Conservation (phyloP, 2,113 vertebrate genomes). For the Nothobranchius furzeri region DNA sequence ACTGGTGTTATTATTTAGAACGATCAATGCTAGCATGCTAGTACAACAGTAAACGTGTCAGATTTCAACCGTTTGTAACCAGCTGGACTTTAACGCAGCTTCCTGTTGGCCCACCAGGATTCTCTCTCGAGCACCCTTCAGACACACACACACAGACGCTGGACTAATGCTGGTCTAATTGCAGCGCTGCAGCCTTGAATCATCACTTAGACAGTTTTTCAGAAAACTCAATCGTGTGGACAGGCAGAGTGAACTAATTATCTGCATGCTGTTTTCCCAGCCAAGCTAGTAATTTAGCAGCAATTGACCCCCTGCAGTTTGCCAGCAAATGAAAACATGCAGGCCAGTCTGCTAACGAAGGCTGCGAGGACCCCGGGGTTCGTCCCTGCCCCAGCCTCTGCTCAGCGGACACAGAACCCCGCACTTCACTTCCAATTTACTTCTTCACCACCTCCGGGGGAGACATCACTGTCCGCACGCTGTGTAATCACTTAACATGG, state of each 20-base stretch:
- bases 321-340: constrained; percentile 74
- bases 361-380: constrained; percentile 61
- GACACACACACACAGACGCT: constrained; percentile 25
- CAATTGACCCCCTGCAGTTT: constrained; percentile 79
- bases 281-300: constrained; percentile 75
- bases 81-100: background rate
- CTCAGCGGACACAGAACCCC: constrained; percentile 60
- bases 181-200: constrained; percentile 61
- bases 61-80: background rate
- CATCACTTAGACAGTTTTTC: constrained; percentile 69
- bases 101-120: constrained; percentile 13
- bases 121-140: constrained; percentile 21
- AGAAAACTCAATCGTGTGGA: constrained; percentile 75
- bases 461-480: constrained; percentile 51
- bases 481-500: constrained; percentile 61
- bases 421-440: constrained; percentile 73
- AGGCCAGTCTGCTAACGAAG: constrained; percentile 71
- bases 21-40: background rate
- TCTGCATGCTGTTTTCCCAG: constrained; percentile 75
- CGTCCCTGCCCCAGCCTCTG: constrained; percentile 34
- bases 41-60: background rate
- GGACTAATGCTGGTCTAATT: constrained; percentile 65
- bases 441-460: constrained; percentile 64
- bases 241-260: constrained; percentile 78
- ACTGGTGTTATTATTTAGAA: background rate